Evolutionary conservation across 2,797 vertebrate species (phyloP).

Genomic region (Eutrigla gurnardus): DNA sequence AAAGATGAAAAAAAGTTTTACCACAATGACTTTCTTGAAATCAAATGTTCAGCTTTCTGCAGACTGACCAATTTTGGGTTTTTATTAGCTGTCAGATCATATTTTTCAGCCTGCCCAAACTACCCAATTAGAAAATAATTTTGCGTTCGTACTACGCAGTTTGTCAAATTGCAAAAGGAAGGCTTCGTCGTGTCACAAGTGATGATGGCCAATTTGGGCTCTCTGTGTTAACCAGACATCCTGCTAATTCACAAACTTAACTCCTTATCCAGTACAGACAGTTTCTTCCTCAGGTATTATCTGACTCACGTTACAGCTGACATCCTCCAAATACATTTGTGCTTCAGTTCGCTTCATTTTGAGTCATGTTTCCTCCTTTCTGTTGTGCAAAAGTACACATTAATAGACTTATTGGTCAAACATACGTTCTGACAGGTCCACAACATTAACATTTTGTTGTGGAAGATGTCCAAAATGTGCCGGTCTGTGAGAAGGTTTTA

Average conservation of each 20-base stretch:
- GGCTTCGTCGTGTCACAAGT: not conserved
- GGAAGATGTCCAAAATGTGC: conserved; percentile 50
- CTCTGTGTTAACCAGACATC: conserved; percentile 4
- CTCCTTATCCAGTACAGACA: not conserved
- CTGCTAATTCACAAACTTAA: conserved; percentile 1
- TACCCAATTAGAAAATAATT: conserved; percentile 12
- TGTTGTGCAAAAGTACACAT: not conserved
- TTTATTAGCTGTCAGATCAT: conserved; percentile 5
- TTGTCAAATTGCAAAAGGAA: conserved; percentile 6
- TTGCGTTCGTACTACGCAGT: conserved; percentile 32
- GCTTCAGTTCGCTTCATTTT: conserved; percentile 15
- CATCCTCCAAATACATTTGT: conserved; percentile 9
- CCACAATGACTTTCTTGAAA: conserved; percentile 11
- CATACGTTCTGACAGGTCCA: conserved; percentile 2
- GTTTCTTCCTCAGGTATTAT: conserved; percentile 16
- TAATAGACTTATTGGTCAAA: conserved; percentile 5
- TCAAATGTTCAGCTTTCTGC: conserved; percentile 33
- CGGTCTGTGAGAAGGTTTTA: conserved; percentile 35
- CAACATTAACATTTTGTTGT: conserved; percentile 6
- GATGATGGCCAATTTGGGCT: not conserved
- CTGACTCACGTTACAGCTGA: conserved; percentile 7
- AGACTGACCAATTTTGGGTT: conserved; percentile 54
- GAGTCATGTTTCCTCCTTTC: not conserved
- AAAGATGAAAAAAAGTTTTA: conserved; percentile 24
- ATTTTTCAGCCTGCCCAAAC: conserved; percentile 21